Conservation (phyloP, 2,113 vertebrate genomes). For the Corynorhinus townsendii region DNA sequence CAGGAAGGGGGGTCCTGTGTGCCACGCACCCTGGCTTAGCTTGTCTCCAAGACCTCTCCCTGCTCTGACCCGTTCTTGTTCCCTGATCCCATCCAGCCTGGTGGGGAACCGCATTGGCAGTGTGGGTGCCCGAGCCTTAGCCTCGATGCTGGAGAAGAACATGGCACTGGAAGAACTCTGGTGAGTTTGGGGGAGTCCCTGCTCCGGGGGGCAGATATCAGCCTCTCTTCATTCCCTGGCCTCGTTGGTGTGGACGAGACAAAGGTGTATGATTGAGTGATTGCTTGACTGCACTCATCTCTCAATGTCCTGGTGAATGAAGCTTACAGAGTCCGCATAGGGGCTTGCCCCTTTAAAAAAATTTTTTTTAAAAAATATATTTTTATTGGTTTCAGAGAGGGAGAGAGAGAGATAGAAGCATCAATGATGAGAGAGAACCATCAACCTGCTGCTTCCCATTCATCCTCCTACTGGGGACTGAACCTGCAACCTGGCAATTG, state of each 20-base stretch:
- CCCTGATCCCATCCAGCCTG: constrained; percentile 75
- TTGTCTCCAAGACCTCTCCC: not conserved
- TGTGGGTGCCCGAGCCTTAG: constrained; percentile 83
- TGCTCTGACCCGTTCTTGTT: not conserved
- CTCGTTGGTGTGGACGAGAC: not conserved
- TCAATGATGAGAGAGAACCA: too few relatives aligned
- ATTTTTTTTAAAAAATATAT: too few relatives aligned
- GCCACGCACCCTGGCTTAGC: not conserved
- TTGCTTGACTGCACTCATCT: too few relatives aligned
- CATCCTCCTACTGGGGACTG: too few relatives aligned
- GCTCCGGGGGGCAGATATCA: not conserved
- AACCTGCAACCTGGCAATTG: too few relatives aligned
- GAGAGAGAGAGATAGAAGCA: too few relatives aligned
- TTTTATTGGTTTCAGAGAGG: too few relatives aligned
- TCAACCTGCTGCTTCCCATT: too few relatives aligned
- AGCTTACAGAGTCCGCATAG: not conserved
- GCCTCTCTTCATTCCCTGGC: not conserved
- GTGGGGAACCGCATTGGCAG: constrained; percentile 86
- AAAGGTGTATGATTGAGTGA: not conserved
- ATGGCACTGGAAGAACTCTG: constrained; percentile 82
- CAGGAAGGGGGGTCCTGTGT: too few relatives aligned
- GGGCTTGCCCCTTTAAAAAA: too few relatives aligned
- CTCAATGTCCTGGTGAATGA: not conserved
- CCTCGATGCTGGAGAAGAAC: constrained; percentile 81
- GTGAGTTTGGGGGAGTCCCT: constrained; percentile 70